These are phyloP conservation scores for Vireo altiloquus DNA, from an alignment of 2,113 vertebrate species.

Conservation along the genomic window DNA sequence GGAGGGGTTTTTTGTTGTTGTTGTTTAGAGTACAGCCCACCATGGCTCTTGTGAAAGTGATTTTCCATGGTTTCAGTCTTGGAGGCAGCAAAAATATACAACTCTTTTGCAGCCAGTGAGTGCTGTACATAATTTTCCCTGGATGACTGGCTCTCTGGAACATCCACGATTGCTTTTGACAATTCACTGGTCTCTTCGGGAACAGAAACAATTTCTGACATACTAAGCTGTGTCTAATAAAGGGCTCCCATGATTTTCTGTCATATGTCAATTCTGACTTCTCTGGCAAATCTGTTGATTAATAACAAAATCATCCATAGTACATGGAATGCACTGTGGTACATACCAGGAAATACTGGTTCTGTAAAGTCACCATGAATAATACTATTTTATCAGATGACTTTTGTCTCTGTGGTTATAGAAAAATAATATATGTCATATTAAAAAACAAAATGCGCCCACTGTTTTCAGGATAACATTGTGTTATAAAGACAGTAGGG, in stretches of 20 bases:
- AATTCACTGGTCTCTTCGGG: slow-evolving; percentile 12
- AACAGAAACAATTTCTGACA: neutral
- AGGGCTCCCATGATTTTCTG: neutral
- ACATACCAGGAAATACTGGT: neutral
- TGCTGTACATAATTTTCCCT: slow-evolving; percentile 17
- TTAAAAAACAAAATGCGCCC: neutral
- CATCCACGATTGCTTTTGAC: slow-evolving; percentile 10
- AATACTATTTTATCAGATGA: neutral
- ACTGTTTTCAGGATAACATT: neutral
- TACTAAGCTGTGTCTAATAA: neutral
- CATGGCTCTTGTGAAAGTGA: neutral
- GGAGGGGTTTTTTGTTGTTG: neutral
- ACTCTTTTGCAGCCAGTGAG: neutral
- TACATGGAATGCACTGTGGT: neutral
- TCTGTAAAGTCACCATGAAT: neutral
- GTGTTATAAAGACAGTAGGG: neutral
- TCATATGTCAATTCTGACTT: neutral
- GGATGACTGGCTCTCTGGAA: neutral
- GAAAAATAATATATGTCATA: neutral
- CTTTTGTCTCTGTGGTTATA: neutral
- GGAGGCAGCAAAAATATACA: neutral
- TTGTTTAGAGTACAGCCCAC: neutral
- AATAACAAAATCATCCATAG: neutral
- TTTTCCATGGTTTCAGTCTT: neutral
- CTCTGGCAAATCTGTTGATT: neutral